Evolutionary conservation across 1,140 invertebrate species (phyloP), one percentile per base, ranked within the genome.

Genomic region (Andrena cerasifolii): DNA sequence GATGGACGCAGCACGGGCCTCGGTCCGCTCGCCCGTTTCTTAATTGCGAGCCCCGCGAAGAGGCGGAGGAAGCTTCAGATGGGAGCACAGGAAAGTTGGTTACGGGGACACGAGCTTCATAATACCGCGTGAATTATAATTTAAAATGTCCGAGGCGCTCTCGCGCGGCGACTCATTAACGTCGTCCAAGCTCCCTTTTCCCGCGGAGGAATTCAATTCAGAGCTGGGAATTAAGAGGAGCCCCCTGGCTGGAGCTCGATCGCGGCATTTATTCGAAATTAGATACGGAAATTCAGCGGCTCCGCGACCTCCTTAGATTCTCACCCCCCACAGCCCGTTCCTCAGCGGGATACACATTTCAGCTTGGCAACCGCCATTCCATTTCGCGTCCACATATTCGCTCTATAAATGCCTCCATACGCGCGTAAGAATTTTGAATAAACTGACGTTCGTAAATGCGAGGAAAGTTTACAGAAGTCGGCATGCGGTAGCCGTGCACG

Each of bases 341-440:
- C 43, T 51, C 33, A 10, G 1, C 16, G 47, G 47, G 61, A 33
- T 68, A 56, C 51, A 68, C 54, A 40, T 56, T 67, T 75, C 73
- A 75, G 53, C 73, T 75, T 75, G 63, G 61, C 61, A 43, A 53
- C 63, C 40, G 40, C 28, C 63, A 31, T 73, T 40, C 31, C 36
- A 51, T 26, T 58, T 58, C 45, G 14, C 33, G 12, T 12, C 6
- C 31, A 8, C 26, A 61, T 43, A 54, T 33, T 43, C 49, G 21
- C n/a, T 33, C 40, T 36, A 67, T 68, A 75, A 75, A 75, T 75
- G 63, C 40, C 53, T n/a, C 28, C 65, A 14, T 51, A 68, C 51
- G 62, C 54, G 73, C 63, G 73, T 75, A 56, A 56, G 40, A 67
- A 75, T 75, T n/a, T 68, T 75, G 63, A 67, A 67, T 75, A 68